These are phyloP conservation scores for Helarctos malayanus DNA, from an alignment of 2,797 vertebrate species.

Conservation along the genomic window DNA sequence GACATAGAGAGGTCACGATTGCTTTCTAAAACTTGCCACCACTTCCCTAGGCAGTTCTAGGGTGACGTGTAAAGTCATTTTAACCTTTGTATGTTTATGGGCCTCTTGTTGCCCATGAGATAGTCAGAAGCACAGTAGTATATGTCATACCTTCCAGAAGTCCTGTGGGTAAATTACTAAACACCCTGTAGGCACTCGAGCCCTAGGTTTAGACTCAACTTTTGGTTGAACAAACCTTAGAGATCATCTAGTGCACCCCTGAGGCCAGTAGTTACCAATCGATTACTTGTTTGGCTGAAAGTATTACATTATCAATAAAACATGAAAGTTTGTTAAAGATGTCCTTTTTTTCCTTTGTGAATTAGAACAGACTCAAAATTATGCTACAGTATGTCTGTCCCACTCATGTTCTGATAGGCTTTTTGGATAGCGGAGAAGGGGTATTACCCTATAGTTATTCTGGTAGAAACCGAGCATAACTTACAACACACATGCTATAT, in stretches of 20 bases:
- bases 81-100: neutral
- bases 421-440: neutral
- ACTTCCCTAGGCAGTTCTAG: neutral
- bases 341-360: neutral
- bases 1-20: neutral
- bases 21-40: constrained; percentile 15
- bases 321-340: neutral
- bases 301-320: constrained; percentile 3
- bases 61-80: neutral
- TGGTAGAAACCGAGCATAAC: neutral
- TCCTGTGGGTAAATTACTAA: neutral
- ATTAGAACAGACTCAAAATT: constrained; percentile 10
- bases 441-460: neutral
- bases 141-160: neutral
- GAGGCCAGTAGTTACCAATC: neutral
- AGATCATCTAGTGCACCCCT: neutral
- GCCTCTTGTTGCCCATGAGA: neutral
- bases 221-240: neutral
- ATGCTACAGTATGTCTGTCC: neutral
- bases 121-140: neutral
- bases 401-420: neutral
- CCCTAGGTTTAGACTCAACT: neutral
- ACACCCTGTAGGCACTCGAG: neutral
- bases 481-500: neutral
- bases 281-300: constrained; percentile 20